Evolutionary conservation across 2,888 invertebrate genomes (phyloP).

Genomic region (Apantesis nais): DNA sequence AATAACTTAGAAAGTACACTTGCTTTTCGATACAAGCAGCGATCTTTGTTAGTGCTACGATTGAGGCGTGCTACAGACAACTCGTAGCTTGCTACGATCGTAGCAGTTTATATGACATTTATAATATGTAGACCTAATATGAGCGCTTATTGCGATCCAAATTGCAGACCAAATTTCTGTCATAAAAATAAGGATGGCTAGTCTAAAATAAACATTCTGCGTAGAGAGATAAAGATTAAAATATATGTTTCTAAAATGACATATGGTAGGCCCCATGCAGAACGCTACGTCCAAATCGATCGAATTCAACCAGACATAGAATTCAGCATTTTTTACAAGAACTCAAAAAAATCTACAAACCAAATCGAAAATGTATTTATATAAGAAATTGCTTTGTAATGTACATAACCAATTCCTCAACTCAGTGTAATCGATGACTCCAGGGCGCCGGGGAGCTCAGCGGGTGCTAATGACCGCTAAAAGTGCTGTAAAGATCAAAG

Average conservation of each 20-base stretch:
- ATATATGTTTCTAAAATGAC: no score
- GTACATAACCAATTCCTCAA: conserved; percentile 6
- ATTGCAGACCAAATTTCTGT: no score
- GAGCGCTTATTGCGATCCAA: no score
- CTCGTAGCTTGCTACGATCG: neutral
- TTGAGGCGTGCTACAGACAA: neutral
- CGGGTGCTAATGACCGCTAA: conserved; percentile 15
- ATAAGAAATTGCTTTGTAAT: conserved; percentile 1
- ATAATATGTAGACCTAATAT: no score
- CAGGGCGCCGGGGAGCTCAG: neutral
- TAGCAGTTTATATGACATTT: neutral
- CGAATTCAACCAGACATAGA: neutral
- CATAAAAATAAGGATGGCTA: no score
- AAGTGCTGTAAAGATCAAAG: conserved; percentile 38
- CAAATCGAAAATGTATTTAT: neutral
- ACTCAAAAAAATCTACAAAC: neutral
- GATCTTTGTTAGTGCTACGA: neutral
- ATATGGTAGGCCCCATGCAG: neutral
- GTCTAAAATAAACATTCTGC: no score
- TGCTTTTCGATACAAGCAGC: neutral
- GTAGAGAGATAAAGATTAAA: no score
- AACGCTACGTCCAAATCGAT: neutral
- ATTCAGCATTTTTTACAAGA: neutral
- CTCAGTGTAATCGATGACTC: conserved; percentile 12
- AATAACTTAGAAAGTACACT: neutral